Conservation (phyloP, 2,797 vertebrate species). For the Denticeps clupeoides region DNA sequence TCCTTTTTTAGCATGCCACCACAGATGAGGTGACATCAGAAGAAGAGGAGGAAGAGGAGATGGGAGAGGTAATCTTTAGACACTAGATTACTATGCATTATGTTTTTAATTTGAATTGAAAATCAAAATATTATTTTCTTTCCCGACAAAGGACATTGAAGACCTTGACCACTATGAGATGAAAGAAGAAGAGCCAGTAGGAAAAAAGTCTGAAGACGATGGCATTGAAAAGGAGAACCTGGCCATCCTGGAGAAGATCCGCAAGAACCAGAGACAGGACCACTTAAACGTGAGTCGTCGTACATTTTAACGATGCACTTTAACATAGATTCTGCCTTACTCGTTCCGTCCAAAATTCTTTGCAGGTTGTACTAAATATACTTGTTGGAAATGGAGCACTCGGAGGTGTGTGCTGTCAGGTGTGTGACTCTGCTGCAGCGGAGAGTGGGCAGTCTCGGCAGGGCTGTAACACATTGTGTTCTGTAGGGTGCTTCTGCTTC, state of each 20-base stretch:
- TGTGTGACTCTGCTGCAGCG: background rate
- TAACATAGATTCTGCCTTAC: no score
- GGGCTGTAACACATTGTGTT: no score
- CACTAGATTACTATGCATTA: no score
- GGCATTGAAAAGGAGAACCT: slow-evolving; percentile 98
- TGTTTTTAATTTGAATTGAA: no score
- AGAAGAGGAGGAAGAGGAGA: slow-evolving; percentile 92
- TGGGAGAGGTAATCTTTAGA: slow-evolving; percentile 75
- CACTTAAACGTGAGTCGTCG: slow-evolving; percentile 87
- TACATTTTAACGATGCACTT: slow-evolving; percentile 31
- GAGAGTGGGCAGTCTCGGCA: background rate
- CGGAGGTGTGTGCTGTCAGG: background rate
- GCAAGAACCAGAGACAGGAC: slow-evolving; percentile 98
- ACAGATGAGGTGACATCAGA: slow-evolving; percentile 91
- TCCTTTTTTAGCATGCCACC: slow-evolving; percentile 48
- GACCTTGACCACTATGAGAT: slow-evolving; percentile 98
- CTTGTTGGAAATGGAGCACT: slow-evolving; percentile 7
- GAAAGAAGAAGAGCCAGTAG: slow-evolving; percentile 94
- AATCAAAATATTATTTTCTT: background rate
- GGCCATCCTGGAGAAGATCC: slow-evolving; percentile 94
- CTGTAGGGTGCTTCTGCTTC: no score
- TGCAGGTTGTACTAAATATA: slow-evolving; percentile 13
- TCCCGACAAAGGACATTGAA: slow-evolving; percentile 75
- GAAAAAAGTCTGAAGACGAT: slow-evolving; percentile 94
- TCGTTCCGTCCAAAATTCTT: no score